A percentile compares a stretch with the other conserved stretches of the same genome.
Conservation (phyloP, 2,888 invertebrate genomes). For the Trissolcus brochymenae region DNA sequence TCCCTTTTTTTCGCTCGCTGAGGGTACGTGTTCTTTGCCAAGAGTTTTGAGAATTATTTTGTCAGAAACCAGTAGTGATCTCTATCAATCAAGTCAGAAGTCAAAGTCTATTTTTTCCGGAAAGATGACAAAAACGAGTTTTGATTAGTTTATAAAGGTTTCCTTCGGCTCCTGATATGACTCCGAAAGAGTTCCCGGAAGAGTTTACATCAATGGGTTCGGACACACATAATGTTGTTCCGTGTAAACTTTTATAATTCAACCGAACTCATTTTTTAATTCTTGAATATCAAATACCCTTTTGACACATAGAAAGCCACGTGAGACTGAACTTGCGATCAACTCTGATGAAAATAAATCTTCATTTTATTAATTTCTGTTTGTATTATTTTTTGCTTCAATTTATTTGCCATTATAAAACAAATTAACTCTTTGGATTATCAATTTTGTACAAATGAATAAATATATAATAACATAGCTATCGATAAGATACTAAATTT, state of each 20-base stretch:
- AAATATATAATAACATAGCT: no score
- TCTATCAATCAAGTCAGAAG: constrained; percentile 38
- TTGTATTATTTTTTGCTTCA: no score
- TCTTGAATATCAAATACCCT: no score
- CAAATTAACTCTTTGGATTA: no score
- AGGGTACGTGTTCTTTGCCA: constrained; percentile 7
- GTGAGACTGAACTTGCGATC: no score
- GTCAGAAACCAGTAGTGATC: constrained; percentile 36
- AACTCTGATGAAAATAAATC: no score
- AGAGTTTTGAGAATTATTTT: constrained; percentile 23
- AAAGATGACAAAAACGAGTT: constrained; percentile 44
- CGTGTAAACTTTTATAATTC: background rate
- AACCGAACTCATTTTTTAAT: no score
- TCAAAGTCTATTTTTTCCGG: constrained; percentile 20
- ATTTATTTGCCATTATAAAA: no score
- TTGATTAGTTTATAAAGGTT: constrained; percentile 43
- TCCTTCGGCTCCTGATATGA: constrained; percentile 22
- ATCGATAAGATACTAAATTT: no score
- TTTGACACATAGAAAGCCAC: no score
- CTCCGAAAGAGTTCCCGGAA: constrained; percentile 21
- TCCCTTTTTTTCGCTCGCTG: background rate
- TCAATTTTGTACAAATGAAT: no score
- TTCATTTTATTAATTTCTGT: no score
- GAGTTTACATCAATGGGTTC: constrained; percentile 5
- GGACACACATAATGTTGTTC: background rate